phyloP scores from a whole-genome alignment of 2,113 vertebrate genomes.

The Opisthocomus hoazin region DNA sequence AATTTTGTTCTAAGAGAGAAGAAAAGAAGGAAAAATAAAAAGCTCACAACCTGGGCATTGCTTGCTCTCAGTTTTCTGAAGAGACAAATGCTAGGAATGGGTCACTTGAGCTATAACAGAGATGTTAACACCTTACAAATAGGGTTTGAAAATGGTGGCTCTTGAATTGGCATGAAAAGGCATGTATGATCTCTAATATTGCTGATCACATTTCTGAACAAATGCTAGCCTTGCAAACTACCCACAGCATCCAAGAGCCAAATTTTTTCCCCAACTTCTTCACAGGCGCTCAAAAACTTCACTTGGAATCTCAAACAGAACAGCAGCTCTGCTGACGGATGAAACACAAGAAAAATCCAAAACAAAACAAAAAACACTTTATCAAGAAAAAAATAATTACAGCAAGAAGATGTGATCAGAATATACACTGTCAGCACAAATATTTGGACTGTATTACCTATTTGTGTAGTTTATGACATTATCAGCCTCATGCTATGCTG shows the following conservation, averaged over 20 bases:
- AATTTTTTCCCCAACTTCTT: neutral
- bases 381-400: neutral
- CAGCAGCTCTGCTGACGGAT: neutral
- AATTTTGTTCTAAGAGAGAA: conserved; percentile 86
- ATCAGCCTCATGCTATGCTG: neutral
- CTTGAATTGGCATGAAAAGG: neutral
- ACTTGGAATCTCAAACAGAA: neutral
- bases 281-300: neutral
- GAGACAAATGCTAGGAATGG: neutral
- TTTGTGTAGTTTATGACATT: neutral
- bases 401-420: neutral
- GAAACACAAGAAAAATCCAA: neutral
- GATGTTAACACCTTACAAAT: neutral
- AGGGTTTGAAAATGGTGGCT: neutral
- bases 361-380: neutral
- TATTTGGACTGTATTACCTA: neutral
- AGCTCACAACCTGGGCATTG: neutral
- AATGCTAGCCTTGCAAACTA: neutral
- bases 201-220: neutral
- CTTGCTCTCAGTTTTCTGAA: neutral
- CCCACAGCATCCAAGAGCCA: neutral
- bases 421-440: neutral
- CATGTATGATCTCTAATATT: neutral
- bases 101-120: neutral
- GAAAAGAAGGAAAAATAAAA: neutral